phyloP scores from a whole-genome alignment of 2,113 vertebrate genomes.

The Mastomys coucha region DNA sequence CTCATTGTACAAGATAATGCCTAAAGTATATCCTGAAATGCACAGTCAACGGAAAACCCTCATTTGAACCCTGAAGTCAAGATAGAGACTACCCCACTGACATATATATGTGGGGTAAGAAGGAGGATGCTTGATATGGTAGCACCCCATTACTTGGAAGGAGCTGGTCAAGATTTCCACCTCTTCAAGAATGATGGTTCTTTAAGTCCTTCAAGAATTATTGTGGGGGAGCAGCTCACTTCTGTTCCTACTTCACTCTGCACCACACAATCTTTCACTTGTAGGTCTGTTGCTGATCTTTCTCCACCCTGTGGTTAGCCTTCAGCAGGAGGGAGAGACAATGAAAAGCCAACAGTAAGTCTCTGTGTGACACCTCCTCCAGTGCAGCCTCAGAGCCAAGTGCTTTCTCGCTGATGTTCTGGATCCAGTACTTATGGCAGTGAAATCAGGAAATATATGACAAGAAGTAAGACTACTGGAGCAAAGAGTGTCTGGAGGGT shows the following conservation, averaged over 20 bases:
- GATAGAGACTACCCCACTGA: constrained; percentile 55
- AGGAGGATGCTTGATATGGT: constrained; percentile 71
- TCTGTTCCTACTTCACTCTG: constrained; percentile 28
- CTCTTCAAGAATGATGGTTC: too few species aligned
- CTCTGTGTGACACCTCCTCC: neutral
- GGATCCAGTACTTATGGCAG: fast-evolving
- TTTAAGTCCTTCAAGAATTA: constrained; percentile 74
- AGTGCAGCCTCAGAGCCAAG: neutral
- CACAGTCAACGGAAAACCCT: constrained; percentile 1
- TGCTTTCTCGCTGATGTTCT: neutral
- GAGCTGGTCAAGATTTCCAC: constrained; percentile 75
- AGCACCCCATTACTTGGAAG: constrained; percentile 75
- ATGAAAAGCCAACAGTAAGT: neutral
- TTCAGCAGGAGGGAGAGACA: constrained; percentile 1
- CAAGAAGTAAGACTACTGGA: neutral
- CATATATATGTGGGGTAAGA: constrained; percentile 75
- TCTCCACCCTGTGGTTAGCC: neutral
- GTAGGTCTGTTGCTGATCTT: neutral
- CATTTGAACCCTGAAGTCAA: constrained; percentile 50
- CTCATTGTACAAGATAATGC: neutral
- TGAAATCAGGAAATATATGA: neutral
- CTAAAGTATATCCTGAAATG: neutral
- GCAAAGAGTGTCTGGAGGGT: neutral
- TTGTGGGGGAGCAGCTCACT: constrained; percentile 69
- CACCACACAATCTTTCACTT: neutral